Evolutionary conservation across 2,888 invertebrate genomes (phyloP).

Genomic region (Synanthedon vespiformis): DNA sequence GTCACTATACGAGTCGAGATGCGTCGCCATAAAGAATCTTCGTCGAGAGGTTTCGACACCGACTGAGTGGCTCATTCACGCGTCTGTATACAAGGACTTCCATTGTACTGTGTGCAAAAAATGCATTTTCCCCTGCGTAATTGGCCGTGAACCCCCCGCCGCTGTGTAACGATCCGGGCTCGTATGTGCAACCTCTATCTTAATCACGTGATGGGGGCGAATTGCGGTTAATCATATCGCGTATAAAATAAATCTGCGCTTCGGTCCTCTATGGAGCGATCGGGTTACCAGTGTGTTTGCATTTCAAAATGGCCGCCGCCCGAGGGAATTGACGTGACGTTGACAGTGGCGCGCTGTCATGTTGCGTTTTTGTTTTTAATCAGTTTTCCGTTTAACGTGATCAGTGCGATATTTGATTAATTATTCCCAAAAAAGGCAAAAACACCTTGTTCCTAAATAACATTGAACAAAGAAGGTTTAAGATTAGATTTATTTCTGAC

Average conservation of each 20-base stretch:
- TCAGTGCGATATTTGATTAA: conserved; percentile 25
- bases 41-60: conserved; percentile 45
- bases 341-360: conserved; percentile 51
- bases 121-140: conserved; percentile 46
- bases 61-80: conserved; percentile 52
- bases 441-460: too few species aligned
- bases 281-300: conserved; percentile 60
- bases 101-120: conserved; percentile 34
- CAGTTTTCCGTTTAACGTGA: conserved; percentile 8
- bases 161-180: conserved; percentile 9
- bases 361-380: conserved; percentile 30
- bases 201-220: conserved; percentile 28
- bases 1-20: conserved; percentile 32
- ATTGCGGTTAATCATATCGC: conserved; percentile 62
- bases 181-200: conserved; percentile 1
- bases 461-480: too few species aligned
- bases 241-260: conserved; percentile 61
- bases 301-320: conserved; percentile 52
- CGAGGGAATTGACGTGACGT: conserved; percentile 50
- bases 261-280: conserved; percentile 42
- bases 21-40: conserved; percentile 43
- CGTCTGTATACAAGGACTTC: conserved; percentile 36
- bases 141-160: conserved; percentile 38
- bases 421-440: conserved; percentile 5
- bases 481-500: too few species aligned